phyloP scores from a whole-genome alignment of 2,888 invertebrate species.

The Xestia xanthographa region DNA sequence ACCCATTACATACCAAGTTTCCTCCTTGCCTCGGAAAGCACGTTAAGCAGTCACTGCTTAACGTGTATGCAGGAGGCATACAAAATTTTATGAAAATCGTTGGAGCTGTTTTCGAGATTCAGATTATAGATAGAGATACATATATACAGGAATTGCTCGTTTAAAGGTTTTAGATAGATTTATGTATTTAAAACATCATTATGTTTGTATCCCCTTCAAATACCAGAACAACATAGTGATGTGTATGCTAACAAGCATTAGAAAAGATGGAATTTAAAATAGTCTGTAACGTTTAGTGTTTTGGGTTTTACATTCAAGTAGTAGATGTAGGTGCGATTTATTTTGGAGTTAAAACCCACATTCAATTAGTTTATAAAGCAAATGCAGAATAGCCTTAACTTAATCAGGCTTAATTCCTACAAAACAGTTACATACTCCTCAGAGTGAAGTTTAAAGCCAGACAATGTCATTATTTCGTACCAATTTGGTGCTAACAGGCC shows the following conservation, averaged over 20 bases:
- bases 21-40: too few relatives aligned
- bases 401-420: too few relatives aligned
- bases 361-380: not conserved
- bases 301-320: not conserved
- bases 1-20: too few relatives aligned
- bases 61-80: too few relatives aligned
- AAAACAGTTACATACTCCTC: not conserved
- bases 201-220: not conserved
- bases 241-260: not conserved
- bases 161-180: too few relatives aligned
- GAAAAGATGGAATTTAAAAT: not conserved
- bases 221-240: not conserved
- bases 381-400: not conserved
- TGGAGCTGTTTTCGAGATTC: too few relatives aligned
- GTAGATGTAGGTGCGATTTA: not conserved
- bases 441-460: slow-evolving; percentile 10
- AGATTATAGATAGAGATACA: too few relatives aligned
- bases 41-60: too few relatives aligned
- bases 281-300: not conserved
- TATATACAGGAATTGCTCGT: too few relatives aligned
- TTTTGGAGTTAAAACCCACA: not conserved
- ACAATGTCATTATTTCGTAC: slow-evolving; percentile 11
- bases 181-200: too few relatives aligned
- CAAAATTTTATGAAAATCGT: too few relatives aligned
- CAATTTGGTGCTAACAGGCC: slow-evolving; percentile 46